Base-by-base conservation (phyloP, 2,888 invertebrate species). In the Microplitis manilae region DNA sequence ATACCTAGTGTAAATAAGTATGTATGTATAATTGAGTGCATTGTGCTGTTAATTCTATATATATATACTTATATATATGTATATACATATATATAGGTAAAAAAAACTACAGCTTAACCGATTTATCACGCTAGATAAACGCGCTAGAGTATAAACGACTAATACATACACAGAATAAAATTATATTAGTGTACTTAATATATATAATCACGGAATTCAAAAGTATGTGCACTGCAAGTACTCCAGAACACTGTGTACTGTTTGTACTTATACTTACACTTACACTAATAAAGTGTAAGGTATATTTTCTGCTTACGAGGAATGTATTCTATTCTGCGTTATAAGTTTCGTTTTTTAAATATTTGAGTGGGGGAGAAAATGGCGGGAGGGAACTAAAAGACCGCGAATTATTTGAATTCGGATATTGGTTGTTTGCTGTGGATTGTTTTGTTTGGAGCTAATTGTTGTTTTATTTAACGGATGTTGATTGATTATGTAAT, bases 1-100 rank as follows among this genome's bases (percentile, higher is more conserved):
- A 64, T 68, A 70, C 70, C 69, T 38, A 9, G 15, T 30, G 59
- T 70, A 65, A 38, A n/a, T 68, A 74, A 59, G 41, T 41, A 50
- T 50, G 50, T 59, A 9, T 67, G 73, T 73, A 70, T 8, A 20
- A 76, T 67, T 67, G 38, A 30, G 38, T 65, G 65, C 38, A 30
- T 65, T 20, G 38, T 65, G 20, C 65, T 65, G 60, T n/a, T 9
- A 41, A 70, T 50, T 40, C 50, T 50, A 50, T 70, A 17, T 71
- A 50, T 71, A 41, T 41, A 4, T 9, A 8, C 9, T 2, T 41
- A 41, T 50, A 50, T 50, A 50, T 13, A 41, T 41, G 2, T 9
- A 2, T 9, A 41, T 41, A 41, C 5, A 13, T 50, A 50, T 13
- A 13, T 50, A 50, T 50, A 13, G 13, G 50, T 6, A 41, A 41